These are phyloP conservation scores for Pseudopodoces humilis DNA, from an alignment of 2,113 vertebrate genomes.

Conservation along the genomic window DNA sequence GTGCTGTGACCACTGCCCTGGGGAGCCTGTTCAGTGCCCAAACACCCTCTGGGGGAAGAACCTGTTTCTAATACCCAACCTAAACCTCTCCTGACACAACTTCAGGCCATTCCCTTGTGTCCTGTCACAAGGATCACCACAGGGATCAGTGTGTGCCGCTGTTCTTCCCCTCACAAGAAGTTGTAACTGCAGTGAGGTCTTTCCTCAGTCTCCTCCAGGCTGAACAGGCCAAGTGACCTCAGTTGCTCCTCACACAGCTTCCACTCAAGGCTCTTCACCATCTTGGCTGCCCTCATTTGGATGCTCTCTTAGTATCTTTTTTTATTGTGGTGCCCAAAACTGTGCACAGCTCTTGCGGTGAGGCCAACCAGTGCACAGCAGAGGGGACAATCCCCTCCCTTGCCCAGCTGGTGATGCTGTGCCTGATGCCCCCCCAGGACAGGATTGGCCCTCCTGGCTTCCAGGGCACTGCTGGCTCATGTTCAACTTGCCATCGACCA, in stretches of 20 bases:
- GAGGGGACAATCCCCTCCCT: background rate
- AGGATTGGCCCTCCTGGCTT: background rate
- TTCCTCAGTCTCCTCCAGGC: background rate
- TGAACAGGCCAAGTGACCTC: background rate
- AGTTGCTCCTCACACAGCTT: rapidly evolving
- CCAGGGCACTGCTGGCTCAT: background rate
- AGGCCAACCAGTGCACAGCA: background rate
- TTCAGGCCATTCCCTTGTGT: background rate
- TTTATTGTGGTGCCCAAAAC: no score
- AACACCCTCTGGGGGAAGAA: background rate
- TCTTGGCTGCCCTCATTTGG: rapidly evolving
- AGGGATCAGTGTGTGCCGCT: background rate
- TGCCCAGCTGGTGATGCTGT: background rate
- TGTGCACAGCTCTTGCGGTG: rapidly evolving
- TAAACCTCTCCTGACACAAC: background rate
- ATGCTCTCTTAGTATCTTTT: background rate
- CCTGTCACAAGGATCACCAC: background rate
- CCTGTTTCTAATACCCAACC: background rate
- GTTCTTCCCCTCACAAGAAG: background rate
- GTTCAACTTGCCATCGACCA: background rate
- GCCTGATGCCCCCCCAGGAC: background rate
- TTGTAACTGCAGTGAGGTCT: background rate
- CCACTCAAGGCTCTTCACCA: background rate
- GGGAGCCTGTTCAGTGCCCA: background rate
- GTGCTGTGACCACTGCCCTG: background rate